Evolutionary conservation across 2,888 invertebrate species (phyloP), one percentile per base, ranked within the genome.

Genomic region (Acronicta aceris): DNA sequence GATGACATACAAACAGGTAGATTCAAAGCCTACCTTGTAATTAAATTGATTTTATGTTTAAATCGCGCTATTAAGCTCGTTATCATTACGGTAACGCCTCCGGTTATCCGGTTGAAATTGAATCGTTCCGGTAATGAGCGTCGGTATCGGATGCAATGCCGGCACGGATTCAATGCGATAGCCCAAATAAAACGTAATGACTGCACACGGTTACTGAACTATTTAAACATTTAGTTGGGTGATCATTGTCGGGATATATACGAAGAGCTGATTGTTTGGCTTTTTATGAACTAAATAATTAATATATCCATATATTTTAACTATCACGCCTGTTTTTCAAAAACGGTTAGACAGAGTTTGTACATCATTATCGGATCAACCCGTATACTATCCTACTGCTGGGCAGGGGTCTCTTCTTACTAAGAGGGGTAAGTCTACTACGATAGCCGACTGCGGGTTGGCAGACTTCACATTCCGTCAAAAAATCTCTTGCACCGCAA

Each of bases 51-150:
- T 65, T 67, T 70, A 74, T 71, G 70, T 70, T 71, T 71, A 65
- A 69, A 78, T 70, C 59, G 69, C 50, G 48, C 67, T 61, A 77
- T 76, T 75, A 59, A 43, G 70, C 76, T 81, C 82, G 84, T 84
- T 81, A 84, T 68, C 81, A 79, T 83, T 81, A 81, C 79, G 66
- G 78, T 69, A 76, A 76, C 76, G 70, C 71, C 63, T 59, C 73
- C 73, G 75, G 82, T 79, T 81, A 82, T 81, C 78, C 81, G 65
- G 65, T 62, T 78, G 76, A 83, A 88, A 76, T 87, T 86, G 86
- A 87, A 84, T 83, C 81, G 85, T 81, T 78, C 72, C 71, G 58
- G 82, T 86, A 88, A 88, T 87, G 88, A 88, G 82, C 73, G 71
- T 71, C 74, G 66, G 76, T 74, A 82, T 79, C 78, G 74, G 68